Evolutionary conservation across 1,140 invertebrate species (phyloP), one percentile per base, ranked within the genome.

Genomic region (Drosophila persimilis): DNA sequence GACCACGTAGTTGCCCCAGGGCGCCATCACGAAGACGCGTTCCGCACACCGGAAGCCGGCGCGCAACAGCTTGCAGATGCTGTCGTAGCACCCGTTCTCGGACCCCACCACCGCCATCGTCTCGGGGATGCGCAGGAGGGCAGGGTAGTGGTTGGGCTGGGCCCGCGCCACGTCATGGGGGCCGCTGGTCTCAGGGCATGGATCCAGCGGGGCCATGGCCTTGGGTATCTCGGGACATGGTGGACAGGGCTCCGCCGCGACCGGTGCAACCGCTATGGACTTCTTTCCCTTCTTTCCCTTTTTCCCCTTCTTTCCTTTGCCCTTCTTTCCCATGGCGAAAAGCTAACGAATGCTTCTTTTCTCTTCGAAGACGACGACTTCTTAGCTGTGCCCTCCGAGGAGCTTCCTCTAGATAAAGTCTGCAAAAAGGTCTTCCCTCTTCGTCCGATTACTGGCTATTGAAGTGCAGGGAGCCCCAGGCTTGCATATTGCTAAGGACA

Each of bases 1-100:
- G 2, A 90, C 80, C 31, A 90, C 90, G 53, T 91, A 91, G 53
- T 91, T 91, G 44, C 90, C 90, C 90, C 90, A 91, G 6, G 90
- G 90, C 2, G 90, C 90, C 89, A 91, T 91, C 22, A 86, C 76
- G 24, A 91, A 81, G 24, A 91, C 75, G 13, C 90, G 85, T 52
- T 91, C 90, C 31, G 88, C 83, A 64, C 90, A 90, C 51, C 81
- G 88, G 56, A 91, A 90, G 20, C 81, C 90, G 35, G 88, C 79
- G n/a, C 83, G 72, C 24, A 91, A 47, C 5, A 91, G 64, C 55
- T 91, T 91, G 24, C 90, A 91, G 44, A 91, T 75, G 73, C 90
- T 91, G 6, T 91, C 88, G 54, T 91, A 91, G 69, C 79, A 85
- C 11, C 90, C 90, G 51, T 80, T 90, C 66, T 91, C 90, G 0